Percentiles rank a stretch among this genome's conserved stretches.
Conservation (phyloP, 2,888 invertebrate genomes). For the Andrena haemorrhoa region DNA sequence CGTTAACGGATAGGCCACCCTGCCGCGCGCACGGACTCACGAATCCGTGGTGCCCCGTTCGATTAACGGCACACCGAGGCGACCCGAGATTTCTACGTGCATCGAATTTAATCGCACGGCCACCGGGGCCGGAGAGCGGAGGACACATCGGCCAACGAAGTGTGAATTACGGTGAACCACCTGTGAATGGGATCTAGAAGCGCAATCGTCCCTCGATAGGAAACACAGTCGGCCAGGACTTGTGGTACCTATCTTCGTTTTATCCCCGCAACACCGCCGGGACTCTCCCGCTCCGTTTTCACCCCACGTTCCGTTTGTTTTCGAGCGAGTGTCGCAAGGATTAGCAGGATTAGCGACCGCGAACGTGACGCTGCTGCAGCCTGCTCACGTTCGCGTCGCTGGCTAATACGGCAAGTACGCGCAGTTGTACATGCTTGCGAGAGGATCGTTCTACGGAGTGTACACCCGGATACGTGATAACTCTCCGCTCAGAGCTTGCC, state of each 20-base stretch:
- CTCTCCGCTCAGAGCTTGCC: no score
- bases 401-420: constrained; percentile 48
- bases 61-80: background rate
- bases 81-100: background rate
- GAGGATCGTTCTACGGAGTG: background rate
- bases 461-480: no score
- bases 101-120: constrained; percentile 4
- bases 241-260: background rate
- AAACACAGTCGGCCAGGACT: background rate
- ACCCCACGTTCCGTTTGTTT: background rate
- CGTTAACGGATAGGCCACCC: background rate
- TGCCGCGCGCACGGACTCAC: background rate
- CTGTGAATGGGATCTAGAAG: constrained; percentile 48
- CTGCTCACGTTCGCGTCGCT: background rate
- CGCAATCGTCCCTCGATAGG: background rate
- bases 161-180: constrained; percentile 41
- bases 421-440: background rate
- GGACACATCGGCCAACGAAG: background rate
- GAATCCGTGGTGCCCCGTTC: background rate
- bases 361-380: background rate
- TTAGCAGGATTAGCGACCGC: background rate
- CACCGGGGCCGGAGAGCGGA: background rate
- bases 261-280: background rate
- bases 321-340: background rate
- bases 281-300: background rate